Evolutionary conservation across 2,113 vertebrate genomes (phyloP).

Genomic region (Mirounga angustirostris): DNA sequence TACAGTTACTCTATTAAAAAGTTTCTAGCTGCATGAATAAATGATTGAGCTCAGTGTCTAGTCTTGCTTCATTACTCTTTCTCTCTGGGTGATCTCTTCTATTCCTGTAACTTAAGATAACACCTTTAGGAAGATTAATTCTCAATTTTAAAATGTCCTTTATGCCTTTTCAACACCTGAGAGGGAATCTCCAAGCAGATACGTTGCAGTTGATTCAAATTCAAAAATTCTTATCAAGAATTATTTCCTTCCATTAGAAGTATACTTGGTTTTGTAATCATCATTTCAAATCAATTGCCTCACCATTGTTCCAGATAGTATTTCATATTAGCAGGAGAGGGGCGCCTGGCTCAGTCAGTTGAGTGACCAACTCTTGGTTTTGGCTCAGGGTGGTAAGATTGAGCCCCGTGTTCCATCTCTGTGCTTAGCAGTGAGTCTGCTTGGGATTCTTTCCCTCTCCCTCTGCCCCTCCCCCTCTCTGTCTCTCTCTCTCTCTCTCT

Average conservation of each 20-base stretch:
- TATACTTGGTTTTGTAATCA: background rate
- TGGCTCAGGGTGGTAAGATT: background rate
- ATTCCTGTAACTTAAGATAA: background rate
- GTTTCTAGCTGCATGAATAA: background rate
- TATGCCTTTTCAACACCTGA: background rate
- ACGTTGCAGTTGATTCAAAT: background rate
- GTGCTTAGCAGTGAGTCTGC: background rate
- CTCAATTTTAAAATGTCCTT: background rate
- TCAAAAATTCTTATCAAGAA: background rate
- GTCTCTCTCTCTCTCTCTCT: background rate
- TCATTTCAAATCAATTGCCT: background rate
- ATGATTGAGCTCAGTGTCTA: background rate
- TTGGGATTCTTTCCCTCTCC: background rate
- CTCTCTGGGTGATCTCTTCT: background rate
- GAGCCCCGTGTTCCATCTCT: background rate
- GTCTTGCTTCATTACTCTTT: background rate
- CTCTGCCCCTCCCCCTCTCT: background rate
- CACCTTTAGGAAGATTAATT: background rate
- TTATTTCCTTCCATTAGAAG: conserved; percentile 9
- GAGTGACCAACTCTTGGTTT: too few species aligned
- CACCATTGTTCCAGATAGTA: background rate
- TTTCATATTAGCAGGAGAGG: background rate
- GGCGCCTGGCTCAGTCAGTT: background rate
- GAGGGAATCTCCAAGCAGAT: background rate
- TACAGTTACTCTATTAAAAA: background rate